A percentile compares a stretch with the other conserved stretches of the same genome.
phyloP scores from a whole-genome alignment of 92 coral and sea anemone genomes.

The Palythoa grandis region DNA sequence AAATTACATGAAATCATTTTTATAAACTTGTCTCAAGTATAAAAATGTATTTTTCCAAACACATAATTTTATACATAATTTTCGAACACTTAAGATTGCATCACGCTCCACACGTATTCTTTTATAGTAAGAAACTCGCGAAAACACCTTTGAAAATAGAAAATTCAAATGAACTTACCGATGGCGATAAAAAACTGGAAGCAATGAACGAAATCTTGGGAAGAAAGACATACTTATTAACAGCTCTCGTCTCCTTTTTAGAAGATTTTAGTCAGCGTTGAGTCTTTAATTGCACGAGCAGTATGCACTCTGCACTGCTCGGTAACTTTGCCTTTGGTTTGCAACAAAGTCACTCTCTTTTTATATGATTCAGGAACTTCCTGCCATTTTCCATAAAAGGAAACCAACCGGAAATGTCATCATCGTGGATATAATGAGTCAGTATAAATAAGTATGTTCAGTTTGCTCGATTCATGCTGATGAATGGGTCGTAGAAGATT shows the following conservation, averaged over 20 bases:
- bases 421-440: slow-evolving; percentile 10
- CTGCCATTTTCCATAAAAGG: slow-evolving; percentile 46
- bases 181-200: slow-evolving; percentile 57
- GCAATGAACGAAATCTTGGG: slow-evolving; percentile 58
- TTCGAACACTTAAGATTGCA: too few species aligned
- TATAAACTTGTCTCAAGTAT: too few species aligned
- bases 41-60: too few species aligned
- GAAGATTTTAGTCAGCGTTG: too few species aligned
- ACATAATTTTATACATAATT: too few species aligned
- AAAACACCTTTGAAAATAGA: too few species aligned
- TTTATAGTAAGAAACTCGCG: too few species aligned
- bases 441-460: neutral
- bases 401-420: slow-evolving; percentile 63
- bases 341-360: neutral
- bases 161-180: neutral
- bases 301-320: neutral
- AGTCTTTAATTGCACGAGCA: neutral
- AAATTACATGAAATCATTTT: too few species aligned
- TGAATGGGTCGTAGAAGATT: neutral
- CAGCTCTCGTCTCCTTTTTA: neutral
- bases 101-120: too few species aligned
- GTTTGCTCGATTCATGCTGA: neutral
- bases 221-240: slow-evolving; percentile 50
- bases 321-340: neutral
- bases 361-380: neutral